These are phyloP conservation scores for Phaonia tiefii DNA, from an alignment of 2,888 invertebrate species.

Conservation along the genomic window DNA sequence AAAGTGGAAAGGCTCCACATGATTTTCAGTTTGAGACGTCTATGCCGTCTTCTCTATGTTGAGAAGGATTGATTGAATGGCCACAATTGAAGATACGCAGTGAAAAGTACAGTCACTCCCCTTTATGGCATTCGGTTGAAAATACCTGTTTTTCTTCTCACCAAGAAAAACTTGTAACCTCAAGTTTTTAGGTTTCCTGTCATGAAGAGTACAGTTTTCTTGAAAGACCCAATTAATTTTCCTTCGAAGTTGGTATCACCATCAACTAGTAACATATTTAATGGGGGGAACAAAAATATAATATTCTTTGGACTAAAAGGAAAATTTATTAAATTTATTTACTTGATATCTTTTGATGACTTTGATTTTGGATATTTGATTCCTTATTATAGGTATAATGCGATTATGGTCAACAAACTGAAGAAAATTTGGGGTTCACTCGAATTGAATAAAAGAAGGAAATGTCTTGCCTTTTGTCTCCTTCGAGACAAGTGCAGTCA, in stretches of 20 bases:
- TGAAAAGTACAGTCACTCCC: conserved; percentile 56
- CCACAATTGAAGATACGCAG: conserved; percentile 31
- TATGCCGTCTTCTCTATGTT: conserved; percentile 41
- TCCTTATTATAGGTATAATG: conserved; percentile 22
- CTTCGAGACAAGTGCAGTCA: conserved; percentile 27
- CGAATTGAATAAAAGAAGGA: conserved; percentile 19
- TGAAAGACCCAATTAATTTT: too few species aligned
- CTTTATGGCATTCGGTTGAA: neutral
- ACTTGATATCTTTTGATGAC: neutral
- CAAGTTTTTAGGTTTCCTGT: too few species aligned
- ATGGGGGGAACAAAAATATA: too few species aligned
- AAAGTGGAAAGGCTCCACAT: conserved; percentile 50
- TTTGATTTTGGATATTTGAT: neutral
- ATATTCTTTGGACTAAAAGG: too few species aligned
- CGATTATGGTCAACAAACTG: conserved; percentile 40
- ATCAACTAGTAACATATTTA: too few species aligned
- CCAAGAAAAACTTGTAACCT: neutral
- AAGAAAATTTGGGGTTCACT: conserved; percentile 35
- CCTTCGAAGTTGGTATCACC: too few species aligned
- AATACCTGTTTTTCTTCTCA: conserved; percentile 60
- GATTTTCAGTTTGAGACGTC: neutral
- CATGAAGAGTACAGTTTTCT: too few species aligned
- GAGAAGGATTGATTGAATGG: conserved; percentile 54
- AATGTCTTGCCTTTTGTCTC: neutral
- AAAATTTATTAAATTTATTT: conserved; percentile 55